These are phyloP conservation scores for Trogon surrucura DNA, from an alignment of 2,113 vertebrate species.

Conservation along the genomic window DNA sequence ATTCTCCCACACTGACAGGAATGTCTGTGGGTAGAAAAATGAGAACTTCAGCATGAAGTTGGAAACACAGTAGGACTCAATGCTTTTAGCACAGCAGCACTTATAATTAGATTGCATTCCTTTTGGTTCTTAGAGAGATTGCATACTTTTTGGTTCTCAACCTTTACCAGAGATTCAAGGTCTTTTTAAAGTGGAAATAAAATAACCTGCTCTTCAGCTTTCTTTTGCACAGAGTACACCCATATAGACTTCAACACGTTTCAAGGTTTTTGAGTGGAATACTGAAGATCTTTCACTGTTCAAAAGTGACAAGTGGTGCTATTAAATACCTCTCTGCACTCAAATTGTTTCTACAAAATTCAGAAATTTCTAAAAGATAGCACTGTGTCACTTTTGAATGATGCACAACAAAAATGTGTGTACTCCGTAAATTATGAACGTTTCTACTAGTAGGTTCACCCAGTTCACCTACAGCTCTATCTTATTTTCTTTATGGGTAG, in stretches of 20 bases:
- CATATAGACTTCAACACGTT: neutral
- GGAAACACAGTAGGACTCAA: neutral
- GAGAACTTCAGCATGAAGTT: neutral
- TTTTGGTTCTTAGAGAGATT: constrained; percentile 1
- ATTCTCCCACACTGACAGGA: constrained; percentile 34
- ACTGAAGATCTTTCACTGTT: neutral
- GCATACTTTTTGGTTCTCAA: constrained; percentile 6
- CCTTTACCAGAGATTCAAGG: neutral
- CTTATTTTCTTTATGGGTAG: neutral
- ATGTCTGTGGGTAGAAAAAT: constrained; percentile 53
- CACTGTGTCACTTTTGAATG: neutral
- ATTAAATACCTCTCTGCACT: neutral
- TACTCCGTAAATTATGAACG: neutral
- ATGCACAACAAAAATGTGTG: neutral
- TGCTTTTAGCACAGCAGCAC: constrained; percentile 4
- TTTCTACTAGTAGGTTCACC: neutral
- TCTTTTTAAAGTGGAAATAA: constrained; percentile 16
- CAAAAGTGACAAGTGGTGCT: constrained; percentile 11
- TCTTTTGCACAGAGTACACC: neutral
- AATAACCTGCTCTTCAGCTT: neutral
- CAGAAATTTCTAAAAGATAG: neutral
- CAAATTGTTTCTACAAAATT: neutral
- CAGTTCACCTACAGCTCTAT: neutral
- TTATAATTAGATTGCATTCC: constrained; percentile 35
- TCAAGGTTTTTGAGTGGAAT: constrained; percentile 7